Evolutionary conservation across 2,113 vertebrate species (phyloP), one percentile per base, ranked within the genome.

Genomic region (Aphelocoma coerulescens): DNA sequence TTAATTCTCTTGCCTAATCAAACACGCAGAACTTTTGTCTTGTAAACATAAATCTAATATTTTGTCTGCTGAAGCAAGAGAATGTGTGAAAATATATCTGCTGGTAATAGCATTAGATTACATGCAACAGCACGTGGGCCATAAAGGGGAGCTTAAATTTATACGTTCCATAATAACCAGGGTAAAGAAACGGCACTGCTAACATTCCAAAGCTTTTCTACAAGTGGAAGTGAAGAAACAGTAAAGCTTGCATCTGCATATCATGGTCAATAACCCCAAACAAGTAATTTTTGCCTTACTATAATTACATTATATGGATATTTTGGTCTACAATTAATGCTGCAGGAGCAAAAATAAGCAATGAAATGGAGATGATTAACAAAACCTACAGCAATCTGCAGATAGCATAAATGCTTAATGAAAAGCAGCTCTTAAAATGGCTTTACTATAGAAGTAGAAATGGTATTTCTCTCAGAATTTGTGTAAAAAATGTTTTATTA

Each of bases 341-440:
- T 66, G 28, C 22, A 46, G 26, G 39, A 97, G 13, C 39, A 18
- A 88, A 97, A 95, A 92, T 85, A 86, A 86, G 43, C 66, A 77
- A 46, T 46, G 65, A 96, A 74, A 83, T 35, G 2, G 62, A 95
- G 67, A 80, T 13, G 13, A 81, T 15, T 79, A 55, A 82, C 32
- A 63, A 46, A 93, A 88, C 10, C 23, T 32, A 43, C 21, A 89
- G 52, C 13, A 49, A 68, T 59, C 24, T 71, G 8, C 59, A 88
- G 66, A 37, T 5, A 71, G 22, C 55, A 41, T 52, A 92, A 91
- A 85, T 52, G 62, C 39, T 67, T 85, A 11, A 27, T 86, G 61
- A 92, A 86, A 94, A 82, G 21, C 30, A 39, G 15, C 35, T 49
- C 30, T 93, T 66, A 52, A 71, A 91, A 87, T 77, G 13, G 43